Evolutionary conservation across 2,888 invertebrate genomes (phyloP).

Genomic region (Globia sparganii): DNA sequence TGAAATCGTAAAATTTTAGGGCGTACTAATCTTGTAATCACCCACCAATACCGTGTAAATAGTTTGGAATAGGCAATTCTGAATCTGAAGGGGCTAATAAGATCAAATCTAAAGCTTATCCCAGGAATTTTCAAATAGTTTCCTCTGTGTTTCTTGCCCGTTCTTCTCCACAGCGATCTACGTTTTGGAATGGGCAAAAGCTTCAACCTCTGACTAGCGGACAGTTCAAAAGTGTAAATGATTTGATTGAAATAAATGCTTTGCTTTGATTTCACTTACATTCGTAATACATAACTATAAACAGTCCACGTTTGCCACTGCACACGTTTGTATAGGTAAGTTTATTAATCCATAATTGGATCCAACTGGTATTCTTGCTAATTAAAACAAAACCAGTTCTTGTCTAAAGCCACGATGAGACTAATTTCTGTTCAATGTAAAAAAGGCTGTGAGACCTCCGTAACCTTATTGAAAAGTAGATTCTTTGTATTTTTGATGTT

Average conservation of each 20-base stretch:
- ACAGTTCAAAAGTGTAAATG: background rate
- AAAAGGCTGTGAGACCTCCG: constrained; percentile 4
- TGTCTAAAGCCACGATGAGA: background rate
- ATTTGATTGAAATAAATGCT: background rate
- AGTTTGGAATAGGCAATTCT: background rate
- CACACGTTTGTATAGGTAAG: background rate
- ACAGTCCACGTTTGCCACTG: background rate
- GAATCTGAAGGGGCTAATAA: background rate
- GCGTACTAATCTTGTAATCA: background rate
- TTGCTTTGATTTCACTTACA: background rate
- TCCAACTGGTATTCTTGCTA: background rate
- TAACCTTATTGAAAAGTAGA: background rate
- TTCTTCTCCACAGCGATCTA: background rate
- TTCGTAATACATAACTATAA: background rate
- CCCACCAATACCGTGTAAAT: background rate
- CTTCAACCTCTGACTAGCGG: background rate
- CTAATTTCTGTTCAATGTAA: constrained; percentile 21
- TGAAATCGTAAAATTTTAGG: background rate
- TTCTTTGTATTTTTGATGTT: background rate
- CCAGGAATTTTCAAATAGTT: background rate
- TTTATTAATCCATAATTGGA: background rate
- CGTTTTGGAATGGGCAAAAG: background rate
- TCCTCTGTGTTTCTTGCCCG: background rate
- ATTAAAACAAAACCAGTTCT: constrained; percentile 23
- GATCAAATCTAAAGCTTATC: background rate